Base-by-base conservation (phyloP, 2,888 invertebrate genomes). In the Drosophila yooni region DNA sequence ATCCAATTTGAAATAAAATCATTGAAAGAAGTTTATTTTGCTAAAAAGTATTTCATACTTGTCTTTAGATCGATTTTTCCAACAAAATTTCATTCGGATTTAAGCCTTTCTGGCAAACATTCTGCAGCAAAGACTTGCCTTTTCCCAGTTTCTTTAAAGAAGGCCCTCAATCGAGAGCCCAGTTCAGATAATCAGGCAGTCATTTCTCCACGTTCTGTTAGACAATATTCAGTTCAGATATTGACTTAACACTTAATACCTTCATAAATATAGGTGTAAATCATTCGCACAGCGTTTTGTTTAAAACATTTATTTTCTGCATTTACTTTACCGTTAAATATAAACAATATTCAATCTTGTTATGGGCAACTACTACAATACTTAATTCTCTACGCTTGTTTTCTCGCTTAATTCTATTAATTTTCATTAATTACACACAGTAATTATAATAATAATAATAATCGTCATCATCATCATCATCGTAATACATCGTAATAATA, bases 291-390 rank as follows among this genome's bases (percentile, higher is more conserved):
- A 13, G 15, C 21, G 50, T 31, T 79, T 83, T 77, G 89, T 87
- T 87, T 90, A 90, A 90, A 87, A 90, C 90, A 88, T 87, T 87
- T 90, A 87, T 87, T 87, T 88, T 88, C 78, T 72, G 83, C 68
- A 68, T 84, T 89, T 82, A 76, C 73, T 82, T 89, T 72, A 85
- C 62, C 79, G 43, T 84, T 89, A 76, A 71, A 70, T 85, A 78
- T 75, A 89, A 86, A 86, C 89, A 86, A 86, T 89, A 85, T 89
- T 86, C 85, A 88, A 85, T 85, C 83, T 74, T 89, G 81, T 89
- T 89, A 81, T 70, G 80, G 86, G 88, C 82, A 89, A 82, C 85
- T 85, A 85, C 83, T 87, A 83, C 82, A 84, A 72, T 80, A 85
- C 88, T 89, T 85, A 85, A 88, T 80, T 78, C 46, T 70, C 88